Base-by-base conservation (phyloP, 2,797 vertebrate genomes). In the Amazona ochrocephala region DNA sequence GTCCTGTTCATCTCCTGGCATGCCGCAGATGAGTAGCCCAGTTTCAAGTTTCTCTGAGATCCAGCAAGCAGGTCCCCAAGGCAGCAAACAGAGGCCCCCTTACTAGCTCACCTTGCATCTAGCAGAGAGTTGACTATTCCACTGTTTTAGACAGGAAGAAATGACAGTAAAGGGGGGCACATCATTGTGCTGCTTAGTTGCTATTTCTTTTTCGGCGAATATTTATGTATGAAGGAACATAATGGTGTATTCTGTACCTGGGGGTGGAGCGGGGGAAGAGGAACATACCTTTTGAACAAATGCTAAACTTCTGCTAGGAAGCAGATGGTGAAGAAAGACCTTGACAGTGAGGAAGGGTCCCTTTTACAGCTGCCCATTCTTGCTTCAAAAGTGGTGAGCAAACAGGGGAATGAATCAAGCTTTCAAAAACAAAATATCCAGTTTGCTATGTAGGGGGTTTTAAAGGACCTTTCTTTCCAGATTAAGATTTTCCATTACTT, bases 391-490 rank as follows among this genome's bases (percentile, higher is more conserved):
- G 2, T 50, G 24, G 15, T 54, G 11, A 93, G 37, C 37, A 87
- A 87, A 30, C 1, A 4, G 11, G 14, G 29, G 27, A 90, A 64
- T 13, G 23, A 34, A 66, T 79, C 27, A 74, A 82, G 8, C 27
- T 77, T 73, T 8, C 50, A 60, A 20, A 64, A 30, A 9, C 7
- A 23, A 9, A 29, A 12, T 7, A 58, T 76, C 11, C 12, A 20
- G 13, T 81, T 84, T 91, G 23, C 51, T 67, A 7, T 56, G 21
- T 24, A 54, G 34, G 45, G 30, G 14, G 4, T 47, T 94, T 94
- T 56, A 89, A 86, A 80, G 21, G 51, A 41, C 8, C 27, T 85
- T 80, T 90, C 44, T 77, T 85, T 70, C 44, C 72, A 83, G 64
- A 45, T 61, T 50, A 67, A 50, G 13, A 37, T 45, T 60, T 83